These are phyloP conservation scores for Parazoanthus atlanticus DNA, from an alignment of 92 coral and sea anemone genomes.

Conservation along the genomic window DNA sequence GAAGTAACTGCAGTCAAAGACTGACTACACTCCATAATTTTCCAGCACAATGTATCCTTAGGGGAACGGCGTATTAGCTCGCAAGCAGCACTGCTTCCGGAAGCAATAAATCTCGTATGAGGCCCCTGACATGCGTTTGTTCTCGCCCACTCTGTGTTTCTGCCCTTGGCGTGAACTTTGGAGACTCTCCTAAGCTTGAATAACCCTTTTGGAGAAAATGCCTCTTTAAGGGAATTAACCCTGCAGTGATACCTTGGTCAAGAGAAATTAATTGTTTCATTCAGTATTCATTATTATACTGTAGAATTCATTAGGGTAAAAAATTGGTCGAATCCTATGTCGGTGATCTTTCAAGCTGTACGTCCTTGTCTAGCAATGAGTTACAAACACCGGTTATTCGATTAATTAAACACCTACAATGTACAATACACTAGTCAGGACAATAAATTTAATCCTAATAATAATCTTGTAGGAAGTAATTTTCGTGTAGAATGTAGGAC, in stretches of 20 bases:
- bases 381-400: background rate
- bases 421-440: too few relatives aligned
- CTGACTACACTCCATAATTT: background rate
- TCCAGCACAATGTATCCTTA: background rate
- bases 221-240: background rate
- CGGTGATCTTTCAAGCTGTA: background rate
- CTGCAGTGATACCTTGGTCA: background rate
- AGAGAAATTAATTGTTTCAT: background rate
- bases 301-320: background rate
- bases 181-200: background rate
- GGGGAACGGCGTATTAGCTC: background rate
- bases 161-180: constrained; percentile 21
- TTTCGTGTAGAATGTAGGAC: too few relatives aligned
- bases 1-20: background rate
- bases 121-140: background rate
- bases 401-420: too few relatives aligned
- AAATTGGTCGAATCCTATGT: background rate
- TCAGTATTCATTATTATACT: background rate
- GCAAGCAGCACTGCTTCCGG: constrained; percentile 12
- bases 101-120: constrained; percentile 28
- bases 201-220: background rate
- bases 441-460: too few relatives aligned
- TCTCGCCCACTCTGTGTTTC: background rate
- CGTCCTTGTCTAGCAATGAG: background rate
- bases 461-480: too few relatives aligned